phyloP scores from a whole-genome alignment of 2,888 invertebrate species.

The Cheilosia impressa region DNA sequence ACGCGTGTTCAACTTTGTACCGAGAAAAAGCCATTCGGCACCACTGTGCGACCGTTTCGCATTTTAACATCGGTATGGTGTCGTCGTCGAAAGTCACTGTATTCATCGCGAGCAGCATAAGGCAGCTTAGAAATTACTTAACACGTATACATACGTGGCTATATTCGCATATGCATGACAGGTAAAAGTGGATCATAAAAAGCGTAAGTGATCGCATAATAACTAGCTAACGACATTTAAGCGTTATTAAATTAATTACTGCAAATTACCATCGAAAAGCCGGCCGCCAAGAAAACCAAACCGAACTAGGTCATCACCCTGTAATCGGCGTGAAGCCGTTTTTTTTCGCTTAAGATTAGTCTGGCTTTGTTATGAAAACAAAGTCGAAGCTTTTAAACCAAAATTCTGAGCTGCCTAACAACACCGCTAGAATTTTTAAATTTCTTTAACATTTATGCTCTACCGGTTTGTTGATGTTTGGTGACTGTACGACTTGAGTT shows the following conservation, averaged over 20 bases:
- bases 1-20: too few species aligned
- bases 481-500: not conserved
- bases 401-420: too few species aligned
- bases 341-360: not conserved
- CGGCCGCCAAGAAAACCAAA: not conserved
- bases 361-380: not conserved
- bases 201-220: slow-evolving; percentile 10
- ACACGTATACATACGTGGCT: not conserved
- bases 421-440: not conserved
- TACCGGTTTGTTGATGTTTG: not conserved
- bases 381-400: too few species aligned
- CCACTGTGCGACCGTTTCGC: not conserved
- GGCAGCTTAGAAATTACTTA: slow-evolving; percentile 3
- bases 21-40: too few species aligned
- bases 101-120: not conserved
- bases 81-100: slow-evolving; percentile 3
- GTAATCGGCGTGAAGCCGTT: not conserved
- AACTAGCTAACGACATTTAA: slow-evolving; percentile 8
- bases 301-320: slow-evolving; percentile 5
- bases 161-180: too few species aligned
- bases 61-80: not conserved
- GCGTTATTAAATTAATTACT: not conserved
- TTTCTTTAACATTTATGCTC: not conserved
- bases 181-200: slow-evolving; percentile 5
- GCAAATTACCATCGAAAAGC: slow-evolving; percentile 1